Conservation (phyloP, 1,140 invertebrate genomes). For the Thaumatotibia leucotreta region DNA sequence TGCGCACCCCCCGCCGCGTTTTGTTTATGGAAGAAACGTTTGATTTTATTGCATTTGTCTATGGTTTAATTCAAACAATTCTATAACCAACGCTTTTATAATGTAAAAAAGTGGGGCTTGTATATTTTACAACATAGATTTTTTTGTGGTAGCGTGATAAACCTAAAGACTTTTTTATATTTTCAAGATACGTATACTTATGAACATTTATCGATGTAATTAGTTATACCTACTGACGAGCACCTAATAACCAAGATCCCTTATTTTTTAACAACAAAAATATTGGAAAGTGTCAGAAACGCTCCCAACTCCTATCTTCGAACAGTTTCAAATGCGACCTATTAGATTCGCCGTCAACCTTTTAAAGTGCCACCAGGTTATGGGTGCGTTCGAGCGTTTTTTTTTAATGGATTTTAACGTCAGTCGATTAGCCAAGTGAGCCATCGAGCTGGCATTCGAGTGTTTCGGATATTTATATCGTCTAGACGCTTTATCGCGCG, state of each 20-base stretch:
- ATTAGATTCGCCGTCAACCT: conserved; percentile 71
- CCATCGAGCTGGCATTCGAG: conserved; percentile 69
- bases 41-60: conserved; percentile 60
- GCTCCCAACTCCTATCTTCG: conserved; percentile 9
- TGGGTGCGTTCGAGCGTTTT: conserved; percentile 48
- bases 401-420: conserved; percentile 46
- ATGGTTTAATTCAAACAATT: conserved; percentile 11
- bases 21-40: conserved; percentile 51
- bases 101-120: no score
- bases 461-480: conserved; percentile 67
- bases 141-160: no score
- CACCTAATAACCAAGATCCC: background rate
- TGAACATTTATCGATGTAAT: no score
- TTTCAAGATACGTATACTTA: no score
- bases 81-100: no score
- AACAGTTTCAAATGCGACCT: conserved; percentile 47
- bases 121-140: no score
- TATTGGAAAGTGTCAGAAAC: background rate
- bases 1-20: conserved; percentile 41
- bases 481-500: conserved; percentile 67
- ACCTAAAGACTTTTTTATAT: no score
- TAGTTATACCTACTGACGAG: background rate
- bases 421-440: conserved; percentile 72
- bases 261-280: background rate
- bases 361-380: conserved; percentile 67